phyloP scores from a whole-genome alignment of 2,113 vertebrate species.

The Chamaea fasciata region DNA sequence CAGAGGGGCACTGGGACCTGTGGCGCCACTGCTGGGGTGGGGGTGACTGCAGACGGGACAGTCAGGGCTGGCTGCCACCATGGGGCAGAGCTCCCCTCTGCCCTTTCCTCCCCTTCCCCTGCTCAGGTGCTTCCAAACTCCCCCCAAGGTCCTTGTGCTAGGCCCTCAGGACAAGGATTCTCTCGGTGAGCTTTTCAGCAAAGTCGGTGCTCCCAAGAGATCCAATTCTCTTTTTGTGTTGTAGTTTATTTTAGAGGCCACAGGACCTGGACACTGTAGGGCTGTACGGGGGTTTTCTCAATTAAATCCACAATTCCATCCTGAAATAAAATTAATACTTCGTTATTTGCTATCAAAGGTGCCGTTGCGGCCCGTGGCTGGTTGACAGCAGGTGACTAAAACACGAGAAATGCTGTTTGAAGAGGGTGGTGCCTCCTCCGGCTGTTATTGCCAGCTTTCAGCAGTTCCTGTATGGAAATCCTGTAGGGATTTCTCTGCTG shows the following conservation, averaged over 20 bases:
- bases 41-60: fast-evolving
- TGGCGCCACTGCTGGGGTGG: fast-evolving
- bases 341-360: background rate
- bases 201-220: too few relatives aligned
- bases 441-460: background rate
- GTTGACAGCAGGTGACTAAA: background rate
- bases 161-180: background rate
- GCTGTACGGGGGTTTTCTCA: background rate
- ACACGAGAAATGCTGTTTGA: fast-evolving
- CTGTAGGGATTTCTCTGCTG: background rate
- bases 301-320: background rate
- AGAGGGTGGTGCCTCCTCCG: background rate
- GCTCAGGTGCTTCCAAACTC: fast-evolving
- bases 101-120: background rate
- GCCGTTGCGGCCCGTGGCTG: background rate
- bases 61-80: background rate
- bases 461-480: too few relatives aligned
- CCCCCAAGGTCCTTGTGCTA: background rate
- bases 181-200: background rate
- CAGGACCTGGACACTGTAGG: too few relatives aligned
- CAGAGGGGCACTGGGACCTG: background rate
- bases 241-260: too few relatives aligned
- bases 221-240: too few relatives aligned
- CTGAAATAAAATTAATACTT: background rate
- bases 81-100: background rate